These are phyloP conservation scores for Heliconius himera DNA, from an alignment of 1,140 invertebrate species.

Conservation along the genomic window DNA sequence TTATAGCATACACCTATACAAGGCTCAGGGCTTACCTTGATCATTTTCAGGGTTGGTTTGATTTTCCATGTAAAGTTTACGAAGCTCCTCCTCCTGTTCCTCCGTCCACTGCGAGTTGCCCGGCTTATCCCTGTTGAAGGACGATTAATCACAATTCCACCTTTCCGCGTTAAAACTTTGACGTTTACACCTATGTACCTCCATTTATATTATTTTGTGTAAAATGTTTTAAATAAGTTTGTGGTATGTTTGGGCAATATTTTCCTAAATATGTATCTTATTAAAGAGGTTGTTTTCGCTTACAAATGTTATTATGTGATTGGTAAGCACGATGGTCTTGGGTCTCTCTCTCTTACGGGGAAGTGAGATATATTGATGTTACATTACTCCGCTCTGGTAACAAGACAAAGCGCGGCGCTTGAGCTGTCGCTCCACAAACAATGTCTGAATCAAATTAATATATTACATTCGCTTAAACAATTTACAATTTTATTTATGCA, in stretches of 20 bases:
- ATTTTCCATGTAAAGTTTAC: conserved; percentile 91
- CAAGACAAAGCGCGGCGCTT: too few species aligned
- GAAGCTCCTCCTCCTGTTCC: conserved; percentile 92
- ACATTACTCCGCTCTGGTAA: too few species aligned
- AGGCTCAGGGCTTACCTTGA: conserved; percentile 76
- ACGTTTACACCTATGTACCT: conserved; percentile 16
- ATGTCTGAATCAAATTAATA: too few species aligned
- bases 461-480: too few species aligned
- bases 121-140: conserved; percentile 58
- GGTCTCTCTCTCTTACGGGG: too few species aligned
- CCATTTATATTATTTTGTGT: conserved; percentile 21
- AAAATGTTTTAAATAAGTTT: conserved; percentile 7
- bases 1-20: background rate
- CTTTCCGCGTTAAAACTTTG: conserved; percentile 40
- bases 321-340: too few species aligned
- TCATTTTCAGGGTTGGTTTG: conserved; percentile 85
- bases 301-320: too few species aligned
- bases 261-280: background rate
- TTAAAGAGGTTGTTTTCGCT: background rate
- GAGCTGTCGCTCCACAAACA: too few species aligned
- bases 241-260: background rate
- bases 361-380: too few species aligned
- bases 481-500: too few species aligned
- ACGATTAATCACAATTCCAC: conserved; percentile 43
- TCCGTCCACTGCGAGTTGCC: conserved; percentile 88